Evolutionary conservation across 2,113 vertebrate species (phyloP).

Genomic region (Catharus minimus): DNA sequence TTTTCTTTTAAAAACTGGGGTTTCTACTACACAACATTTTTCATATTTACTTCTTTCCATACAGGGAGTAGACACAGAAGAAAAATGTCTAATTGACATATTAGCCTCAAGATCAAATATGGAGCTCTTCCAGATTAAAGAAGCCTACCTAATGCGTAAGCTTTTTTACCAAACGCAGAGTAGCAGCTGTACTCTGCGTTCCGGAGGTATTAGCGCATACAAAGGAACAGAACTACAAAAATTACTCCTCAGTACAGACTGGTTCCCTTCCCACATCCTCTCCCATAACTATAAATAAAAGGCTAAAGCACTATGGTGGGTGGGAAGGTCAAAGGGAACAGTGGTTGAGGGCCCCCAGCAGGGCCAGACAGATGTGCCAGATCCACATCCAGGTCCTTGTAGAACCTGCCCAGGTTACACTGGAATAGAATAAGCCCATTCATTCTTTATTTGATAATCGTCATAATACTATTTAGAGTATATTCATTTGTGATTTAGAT

Average conservation of each 20-base stretch:
- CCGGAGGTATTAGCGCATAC: background rate
- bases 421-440: background rate
- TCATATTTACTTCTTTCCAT: slow-evolving; percentile 7
- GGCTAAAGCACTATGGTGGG: background rate
- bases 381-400: rapidly evolving
- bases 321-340: rapidly evolving
- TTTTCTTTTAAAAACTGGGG: background rate
- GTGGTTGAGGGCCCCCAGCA: rapidly evolving
- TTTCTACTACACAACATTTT: background rate
- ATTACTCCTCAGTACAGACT: background rate
- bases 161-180: background rate
- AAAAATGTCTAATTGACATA: slow-evolving; percentile 81
- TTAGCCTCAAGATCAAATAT: slow-evolving; percentile 79
- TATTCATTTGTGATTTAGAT: background rate
- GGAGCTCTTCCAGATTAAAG: slow-evolving; percentile 80
- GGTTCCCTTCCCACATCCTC: background rate
- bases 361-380: background rate
- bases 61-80: slow-evolving; percentile 76
- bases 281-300: background rate
- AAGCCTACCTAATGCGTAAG: slow-evolving; percentile 79
- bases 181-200: background rate
- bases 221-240: background rate
- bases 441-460: background rate
- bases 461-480: background rate
- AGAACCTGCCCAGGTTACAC: background rate